Evolutionary conservation across 2,113 vertebrate species (phyloP).

Genomic region (Corythornis madagascariensis): DNA sequence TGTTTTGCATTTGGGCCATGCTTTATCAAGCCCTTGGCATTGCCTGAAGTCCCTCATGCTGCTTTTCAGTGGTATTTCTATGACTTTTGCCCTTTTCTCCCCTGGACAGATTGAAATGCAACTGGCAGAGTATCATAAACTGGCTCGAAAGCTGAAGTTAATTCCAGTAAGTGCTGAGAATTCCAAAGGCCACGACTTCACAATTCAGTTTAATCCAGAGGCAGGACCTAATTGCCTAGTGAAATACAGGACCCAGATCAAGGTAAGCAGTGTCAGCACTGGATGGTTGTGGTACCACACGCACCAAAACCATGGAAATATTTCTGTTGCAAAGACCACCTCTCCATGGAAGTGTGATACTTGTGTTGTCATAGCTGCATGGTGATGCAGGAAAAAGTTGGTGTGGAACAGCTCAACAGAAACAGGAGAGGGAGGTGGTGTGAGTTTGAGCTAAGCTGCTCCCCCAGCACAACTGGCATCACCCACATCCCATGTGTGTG

Average conservation of each 20-base stretch:
- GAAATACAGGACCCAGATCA: slow-evolving; percentile 85
- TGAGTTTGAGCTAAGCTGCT: too few species aligned
- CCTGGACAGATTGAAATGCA: slow-evolving; percentile 82
- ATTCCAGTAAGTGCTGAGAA: slow-evolving; percentile 90
- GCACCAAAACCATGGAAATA: not conserved
- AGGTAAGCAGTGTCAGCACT: slow-evolving; percentile 73
- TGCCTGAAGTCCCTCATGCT: not conserved
- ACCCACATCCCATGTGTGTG: not conserved
- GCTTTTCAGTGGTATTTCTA: not conserved
- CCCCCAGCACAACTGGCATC: not conserved
- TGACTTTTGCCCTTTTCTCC: not conserved
- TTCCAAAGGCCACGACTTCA: slow-evolving; percentile 89
- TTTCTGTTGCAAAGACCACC: not conserved
- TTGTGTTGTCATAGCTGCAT: not conserved
- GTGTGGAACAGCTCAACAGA: not conserved
- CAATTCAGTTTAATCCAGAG: slow-evolving; percentile 87
- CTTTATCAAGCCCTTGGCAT: not conserved
- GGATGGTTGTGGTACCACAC: not conserved
- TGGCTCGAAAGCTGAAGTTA: slow-evolving; percentile 93
- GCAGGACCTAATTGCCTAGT: slow-evolving; percentile 74
- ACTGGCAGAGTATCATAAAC: slow-evolving; percentile 88
- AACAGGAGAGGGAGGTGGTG: not conserved
- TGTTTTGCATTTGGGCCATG: not conserved
- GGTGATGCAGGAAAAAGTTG: not conserved
- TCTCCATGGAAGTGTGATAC: not conserved